Percentiles rank a stretch among this genome's conserved stretches.
These are phyloP conservation scores for Bujurquina vittata DNA, from an alignment of 2,113 vertebrate species.

Conservation along the genomic window DNA sequence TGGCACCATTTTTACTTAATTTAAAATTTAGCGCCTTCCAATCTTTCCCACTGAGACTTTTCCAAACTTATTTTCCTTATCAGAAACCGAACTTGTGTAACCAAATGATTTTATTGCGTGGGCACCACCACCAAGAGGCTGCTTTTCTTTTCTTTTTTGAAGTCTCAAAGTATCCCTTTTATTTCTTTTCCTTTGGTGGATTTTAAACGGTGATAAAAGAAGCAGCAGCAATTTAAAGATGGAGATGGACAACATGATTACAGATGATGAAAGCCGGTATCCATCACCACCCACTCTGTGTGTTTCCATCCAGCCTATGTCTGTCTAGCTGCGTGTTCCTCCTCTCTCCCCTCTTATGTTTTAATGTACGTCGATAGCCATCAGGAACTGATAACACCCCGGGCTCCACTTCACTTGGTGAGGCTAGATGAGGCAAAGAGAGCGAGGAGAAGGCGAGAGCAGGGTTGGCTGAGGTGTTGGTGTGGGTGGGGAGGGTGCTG, in stretches of 20 bases:
- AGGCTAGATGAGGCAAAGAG: conserved; percentile 52
- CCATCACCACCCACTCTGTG: conserved; percentile 71
- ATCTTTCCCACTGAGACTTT: conserved; percentile 41
- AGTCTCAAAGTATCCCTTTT: conserved; percentile 40
- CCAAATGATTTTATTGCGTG: conserved; percentile 59
- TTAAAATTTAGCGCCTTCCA: conserved; percentile 49
- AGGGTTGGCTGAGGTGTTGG: conserved; percentile 18
- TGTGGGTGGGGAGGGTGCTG: conserved; percentile 14
- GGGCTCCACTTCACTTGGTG: conserved; percentile 40
- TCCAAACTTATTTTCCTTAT: conserved; percentile 62
- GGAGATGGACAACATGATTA: conserved; percentile 72
- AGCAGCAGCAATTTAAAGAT: conserved; percentile 59
- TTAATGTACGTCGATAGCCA: conserved; percentile 76
- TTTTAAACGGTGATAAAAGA: conserved; percentile 63
- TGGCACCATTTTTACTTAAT: conserved; percentile 51
- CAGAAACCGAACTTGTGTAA: conserved; percentile 53
- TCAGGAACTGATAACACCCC: conserved; percentile 67
- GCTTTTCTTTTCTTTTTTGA: conserved; percentile 16
- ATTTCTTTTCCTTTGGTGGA: conserved; percentile 51
- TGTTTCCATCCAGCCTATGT: conserved; percentile 53
- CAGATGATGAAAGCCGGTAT: conserved; percentile 72
- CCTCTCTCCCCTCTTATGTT: conserved; percentile 61
- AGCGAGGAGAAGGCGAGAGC: conserved; percentile 25
- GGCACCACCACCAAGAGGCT: background rate
- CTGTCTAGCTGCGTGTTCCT: conserved; percentile 45